Evolutionary conservation across 2,888 invertebrate genomes (phyloP).

Genomic region (Drosophila nr. medialis): DNA sequence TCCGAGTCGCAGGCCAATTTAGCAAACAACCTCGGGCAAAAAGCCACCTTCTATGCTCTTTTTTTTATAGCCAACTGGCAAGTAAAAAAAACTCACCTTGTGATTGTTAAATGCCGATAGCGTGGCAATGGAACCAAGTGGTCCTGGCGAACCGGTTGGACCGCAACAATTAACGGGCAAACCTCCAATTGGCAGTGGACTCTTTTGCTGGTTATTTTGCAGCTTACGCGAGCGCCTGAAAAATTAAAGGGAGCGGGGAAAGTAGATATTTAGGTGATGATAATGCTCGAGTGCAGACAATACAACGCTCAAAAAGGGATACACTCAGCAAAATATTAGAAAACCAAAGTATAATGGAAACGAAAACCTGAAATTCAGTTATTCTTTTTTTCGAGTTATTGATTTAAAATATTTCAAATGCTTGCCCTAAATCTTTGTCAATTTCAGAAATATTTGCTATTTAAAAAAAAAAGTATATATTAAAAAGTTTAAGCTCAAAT

Average conservation of each 20-base stretch:
- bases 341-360: not conserved
- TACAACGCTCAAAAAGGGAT: not conserved
- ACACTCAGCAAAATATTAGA: not conserved
- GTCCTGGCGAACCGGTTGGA: slow-evolving; percentile 92
- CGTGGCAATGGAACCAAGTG: slow-evolving; percentile 92
- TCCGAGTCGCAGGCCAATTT: slow-evolving; percentile 51
- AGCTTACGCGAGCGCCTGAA: slow-evolving; percentile 90
- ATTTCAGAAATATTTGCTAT: not conserved
- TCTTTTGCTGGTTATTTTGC: slow-evolving; percentile 89
- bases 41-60: slow-evolving; percentile 25
- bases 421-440: not conserved
- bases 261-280: not conserved
- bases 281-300: slow-evolving; percentile 37
- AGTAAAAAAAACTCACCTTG: slow-evolving; percentile 86
- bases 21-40: slow-evolving; percentile 26
- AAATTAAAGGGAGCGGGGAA: not conserved
- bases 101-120: slow-evolving; percentile 93
- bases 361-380: not conserved
- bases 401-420: not conserved
- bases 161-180: slow-evolving; percentile 93
- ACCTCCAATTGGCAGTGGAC: slow-evolving; percentile 89
- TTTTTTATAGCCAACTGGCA: slow-evolving; percentile 61
- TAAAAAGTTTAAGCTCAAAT: not conserved
- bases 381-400: too few species aligned
- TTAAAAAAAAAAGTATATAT: too few species aligned